Evolutionary conservation across 2,888 invertebrate species (phyloP), one percentile per base, ranked within the genome.

Genomic region (Nomada ruficornis): DNA sequence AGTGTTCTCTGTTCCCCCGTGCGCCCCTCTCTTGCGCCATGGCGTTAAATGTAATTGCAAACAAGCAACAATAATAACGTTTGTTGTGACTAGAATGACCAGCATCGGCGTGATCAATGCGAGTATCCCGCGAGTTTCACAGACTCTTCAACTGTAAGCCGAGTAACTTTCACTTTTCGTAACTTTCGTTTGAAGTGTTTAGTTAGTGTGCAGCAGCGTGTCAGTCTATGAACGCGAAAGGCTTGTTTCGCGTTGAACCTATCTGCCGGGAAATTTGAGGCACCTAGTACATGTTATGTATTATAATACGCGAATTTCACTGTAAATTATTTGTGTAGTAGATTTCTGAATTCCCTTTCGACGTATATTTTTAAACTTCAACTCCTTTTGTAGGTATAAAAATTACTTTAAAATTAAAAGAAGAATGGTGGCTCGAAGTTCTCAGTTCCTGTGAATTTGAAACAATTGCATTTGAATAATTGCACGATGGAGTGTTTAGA

Each of bases 31-130:
- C 18, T 62, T 59, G 23, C 20, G 13, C 23, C n/a, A 20, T 29
- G 42, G 18, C 69, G n/a, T 78, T 68, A 62, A 42, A 62, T 52
- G 29, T 36, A 80, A 80, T 77, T 78, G 71, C 71, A 52, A 80
- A 77, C 80, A 71, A 71, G 62, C 67, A 29, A 67, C 80, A 26
- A 62, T 77, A 67, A 68, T 63, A 23, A 11, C n/a, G 29, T 59
- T 52, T 52, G 72, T 72, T 60, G 57, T 7, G n/a, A 55, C 29
- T 47, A 62, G 52, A 18, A 42, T 26, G 79, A 78, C 80, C 80
- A 50, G 26, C n/a, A 1, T 11, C 11, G n/a, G 1, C 4, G 7
- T n/a, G 36, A 47, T 55, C 47, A 15, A 20, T 36, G 47, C 13
- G 36, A 23, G 54, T 29, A 23, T 60, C 36, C 36, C 36, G 11